Conservation (phyloP, 2,113 vertebrate genomes). For the Corythaixoides concolor region DNA sequence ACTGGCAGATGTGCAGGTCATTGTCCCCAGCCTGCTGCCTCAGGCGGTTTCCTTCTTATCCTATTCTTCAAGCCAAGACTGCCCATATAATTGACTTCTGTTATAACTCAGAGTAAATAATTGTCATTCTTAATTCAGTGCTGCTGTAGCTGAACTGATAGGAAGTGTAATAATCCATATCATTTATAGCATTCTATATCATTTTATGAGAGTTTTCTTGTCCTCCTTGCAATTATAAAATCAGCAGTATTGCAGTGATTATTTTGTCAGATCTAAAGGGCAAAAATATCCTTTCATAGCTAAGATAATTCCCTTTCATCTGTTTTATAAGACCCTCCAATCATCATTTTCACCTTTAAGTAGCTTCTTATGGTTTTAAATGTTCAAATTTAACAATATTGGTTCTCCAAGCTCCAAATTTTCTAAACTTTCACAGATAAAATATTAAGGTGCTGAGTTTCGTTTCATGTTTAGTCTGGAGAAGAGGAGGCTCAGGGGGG, state of each 20-base stretch:
- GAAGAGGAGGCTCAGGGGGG: too few species aligned
- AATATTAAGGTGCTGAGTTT: background rate
- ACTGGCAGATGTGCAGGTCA: background rate
- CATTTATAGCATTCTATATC: background rate
- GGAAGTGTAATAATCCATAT: background rate
- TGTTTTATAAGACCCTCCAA: background rate
- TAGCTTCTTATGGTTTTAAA: background rate
- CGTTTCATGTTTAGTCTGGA: too few species aligned
- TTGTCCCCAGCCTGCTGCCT: background rate
- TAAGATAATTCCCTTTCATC: background rate
- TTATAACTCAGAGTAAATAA: background rate
- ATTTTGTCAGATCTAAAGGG: background rate
- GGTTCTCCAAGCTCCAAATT: background rate
- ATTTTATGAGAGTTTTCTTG: background rate
- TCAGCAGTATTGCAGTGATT: background rate
- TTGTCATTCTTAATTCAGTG: background rate
- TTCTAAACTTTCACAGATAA: background rate
- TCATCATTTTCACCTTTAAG: background rate
- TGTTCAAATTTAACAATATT: background rate
- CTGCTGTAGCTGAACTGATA: background rate
- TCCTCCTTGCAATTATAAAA: background rate
- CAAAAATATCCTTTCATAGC: background rate
- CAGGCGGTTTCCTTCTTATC: background rate
- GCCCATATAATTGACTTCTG: background rate
- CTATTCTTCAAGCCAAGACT: background rate